A percentile compares a stretch with the other conserved stretches of the same genome.
Evolutionary conservation across 2,113 vertebrate species (phyloP).

Genomic region (Stictonetta naevosa): DNA sequence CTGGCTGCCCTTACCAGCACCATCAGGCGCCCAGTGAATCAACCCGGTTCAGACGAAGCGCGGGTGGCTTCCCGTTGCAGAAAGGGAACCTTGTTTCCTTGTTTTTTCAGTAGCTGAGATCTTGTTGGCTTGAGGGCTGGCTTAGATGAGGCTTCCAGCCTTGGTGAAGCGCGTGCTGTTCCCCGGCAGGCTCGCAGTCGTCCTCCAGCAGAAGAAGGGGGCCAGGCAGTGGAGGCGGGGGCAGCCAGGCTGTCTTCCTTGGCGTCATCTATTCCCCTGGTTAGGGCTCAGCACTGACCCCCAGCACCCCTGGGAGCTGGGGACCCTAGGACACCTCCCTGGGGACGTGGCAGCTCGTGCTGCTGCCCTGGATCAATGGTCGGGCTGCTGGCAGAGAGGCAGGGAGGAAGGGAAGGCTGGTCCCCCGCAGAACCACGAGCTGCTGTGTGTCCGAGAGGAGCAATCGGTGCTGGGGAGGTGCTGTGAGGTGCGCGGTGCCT

Average conservation of each 20-base stretch:
- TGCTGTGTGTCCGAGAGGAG: neutral
- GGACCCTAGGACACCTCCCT: neutral
- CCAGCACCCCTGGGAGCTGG: neutral
- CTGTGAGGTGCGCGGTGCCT: neutral
- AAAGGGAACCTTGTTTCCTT: neutral
- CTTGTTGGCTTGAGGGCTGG: neutral
- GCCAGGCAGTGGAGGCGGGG: too few relatives aligned
- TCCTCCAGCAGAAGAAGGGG: neutral
- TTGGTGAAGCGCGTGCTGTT: neutral
- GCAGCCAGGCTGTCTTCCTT: neutral
- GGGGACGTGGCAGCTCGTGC: fast-evolving
- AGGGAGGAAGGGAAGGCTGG: too few relatives aligned
- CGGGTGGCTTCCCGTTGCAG: neutral
- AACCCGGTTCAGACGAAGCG: neutral
- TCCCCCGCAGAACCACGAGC: neutral
- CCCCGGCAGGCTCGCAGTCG: fast-evolving
- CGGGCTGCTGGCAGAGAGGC: fast-evolving
- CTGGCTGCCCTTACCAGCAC: fast-evolving
- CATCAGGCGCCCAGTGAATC: neutral
- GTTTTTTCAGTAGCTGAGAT: neutral
- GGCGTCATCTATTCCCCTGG: neutral
- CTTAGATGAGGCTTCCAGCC: neutral
- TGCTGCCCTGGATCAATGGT: neutral
- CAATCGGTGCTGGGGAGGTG: neutral
- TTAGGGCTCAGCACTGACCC: neutral